Conservation (phyloP, 2,113 vertebrate genomes). For the Brevimyrus niger region DNA sequence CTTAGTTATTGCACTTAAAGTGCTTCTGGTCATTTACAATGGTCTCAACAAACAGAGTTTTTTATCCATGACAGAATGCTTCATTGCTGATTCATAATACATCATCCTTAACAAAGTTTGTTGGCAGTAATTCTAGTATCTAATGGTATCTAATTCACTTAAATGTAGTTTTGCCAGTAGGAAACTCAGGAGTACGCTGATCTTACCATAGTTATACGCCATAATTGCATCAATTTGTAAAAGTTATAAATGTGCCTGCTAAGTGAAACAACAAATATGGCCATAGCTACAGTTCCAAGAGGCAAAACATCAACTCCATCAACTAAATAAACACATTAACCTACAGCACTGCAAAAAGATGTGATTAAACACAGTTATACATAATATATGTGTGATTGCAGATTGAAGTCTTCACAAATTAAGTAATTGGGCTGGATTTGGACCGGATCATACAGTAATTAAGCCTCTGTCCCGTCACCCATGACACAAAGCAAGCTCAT, state of each 20-base stretch:
- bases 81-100: not conserved
- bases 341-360: not conserved
- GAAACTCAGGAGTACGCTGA: not conserved
- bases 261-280: not conserved
- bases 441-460: not conserved
- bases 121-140: not conserved
- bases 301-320: not conserved
- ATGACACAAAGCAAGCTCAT: not conserved
- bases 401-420: not conserved
- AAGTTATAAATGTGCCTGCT: not conserved
- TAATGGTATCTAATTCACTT: not conserved
- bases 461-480: not conserved
- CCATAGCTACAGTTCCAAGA: not conserved
- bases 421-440: not conserved
- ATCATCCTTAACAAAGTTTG: not conserved
- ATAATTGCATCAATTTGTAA: not conserved
- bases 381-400: not conserved
- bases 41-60: not conserved
- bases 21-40: not conserved
- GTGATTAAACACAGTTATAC: not conserved
- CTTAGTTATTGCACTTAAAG: not conserved
- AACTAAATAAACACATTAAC: not conserved
- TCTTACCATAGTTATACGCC: not conserved
- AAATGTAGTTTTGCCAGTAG: not conserved
- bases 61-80: not conserved